Conservation (phyloP, 2,888 invertebrate species). For the Ectropis crepuscularia region DNA sequence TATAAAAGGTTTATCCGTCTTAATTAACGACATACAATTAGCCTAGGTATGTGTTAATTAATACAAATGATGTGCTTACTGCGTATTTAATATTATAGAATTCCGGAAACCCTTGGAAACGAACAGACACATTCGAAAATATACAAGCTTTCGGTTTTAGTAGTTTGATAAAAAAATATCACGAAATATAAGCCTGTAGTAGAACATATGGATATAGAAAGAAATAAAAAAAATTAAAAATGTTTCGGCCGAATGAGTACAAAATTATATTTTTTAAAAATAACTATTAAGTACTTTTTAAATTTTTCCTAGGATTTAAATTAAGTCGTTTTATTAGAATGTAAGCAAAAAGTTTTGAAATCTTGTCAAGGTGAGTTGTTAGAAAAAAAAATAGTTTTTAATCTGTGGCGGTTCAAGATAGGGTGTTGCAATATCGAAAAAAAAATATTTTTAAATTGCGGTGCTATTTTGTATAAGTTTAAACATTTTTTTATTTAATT, state of each 20-base stretch:
- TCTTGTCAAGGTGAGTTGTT: slow-evolving; percentile 35
- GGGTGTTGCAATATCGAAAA: slow-evolving; percentile 58
- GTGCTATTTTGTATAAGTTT: slow-evolving; percentile 42
- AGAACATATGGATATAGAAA: slow-evolving; percentile 9
- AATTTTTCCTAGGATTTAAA: slow-evolving; percentile 51
- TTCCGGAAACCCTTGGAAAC: no score
- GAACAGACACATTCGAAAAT: no score
- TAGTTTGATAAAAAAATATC: not conserved
- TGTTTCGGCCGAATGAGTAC: slow-evolving; percentile 76
- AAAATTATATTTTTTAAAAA: slow-evolving; percentile 68
- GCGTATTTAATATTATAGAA: no score
- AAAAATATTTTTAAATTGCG: slow-evolving; percentile 45
- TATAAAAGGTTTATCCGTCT: no score
- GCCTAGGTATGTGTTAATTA: no score
- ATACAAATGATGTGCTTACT: no score
- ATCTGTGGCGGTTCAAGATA: slow-evolving; percentile 33
- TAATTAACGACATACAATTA: no score
- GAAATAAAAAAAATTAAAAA: slow-evolving; percentile 31
- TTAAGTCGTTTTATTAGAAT: slow-evolving; percentile 43
- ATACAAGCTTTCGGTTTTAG: no score
- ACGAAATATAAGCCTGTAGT: slow-evolving; percentile 20
- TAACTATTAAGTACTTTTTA: slow-evolving; percentile 42
- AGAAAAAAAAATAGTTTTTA: slow-evolving; percentile 30
- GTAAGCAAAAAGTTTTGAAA: slow-evolving; percentile 43
- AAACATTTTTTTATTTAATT: slow-evolving; percentile 34